Base-by-base conservation (phyloP, 2,888 invertebrate genomes). In the Dynastes maya region DNA sequence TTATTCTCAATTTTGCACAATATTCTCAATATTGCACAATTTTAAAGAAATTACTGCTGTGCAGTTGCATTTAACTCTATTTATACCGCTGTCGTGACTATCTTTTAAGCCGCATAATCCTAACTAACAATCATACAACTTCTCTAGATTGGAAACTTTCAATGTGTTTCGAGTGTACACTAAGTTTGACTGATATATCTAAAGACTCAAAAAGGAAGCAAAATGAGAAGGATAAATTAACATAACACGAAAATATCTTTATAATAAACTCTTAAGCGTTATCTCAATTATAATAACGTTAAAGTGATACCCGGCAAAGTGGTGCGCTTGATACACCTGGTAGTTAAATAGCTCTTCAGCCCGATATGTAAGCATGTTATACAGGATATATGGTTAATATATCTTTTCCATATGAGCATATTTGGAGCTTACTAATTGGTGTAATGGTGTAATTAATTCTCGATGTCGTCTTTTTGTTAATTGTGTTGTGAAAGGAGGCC, bases 171-270 rank as follows among this genome's bases (percentile, higher is more conserved):
- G 1, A 6, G 55, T 22, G 55, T 55, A 55, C 22, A 55, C 55
- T 16, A 22, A 8, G 22, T 16, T 55, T 55, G 55, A 55, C 55
- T 9, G n/a, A 55, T 22, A 45, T 49, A 29, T 70, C 70, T 55
- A 16, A 27, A n/a, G 49, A 63, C 55, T 45, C 55, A 22, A 55
- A 53, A 53, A 55, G 22, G 55, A 8, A 55, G 55, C 55, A 55
- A 75, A 53, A 76, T 8, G 76, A 65, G 9, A 58, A 58, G 40
- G 77, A 77, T 45, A 70, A 72, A 78, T 64, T 70, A 63, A 71
- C 71, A 64, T 65, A 78, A 72, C 61, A 78, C 49, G 64, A 78
- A 72, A 78, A 78, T 71, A 71, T 78, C 78, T 78, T 61, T 61
- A 74, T 61, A 74, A 74, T 74, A 74, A 74, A 45, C 72, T 63